Evolutionary conservation across 2,113 vertebrate genomes (phyloP).

Genomic region (Erythrocebus patas): DNA sequence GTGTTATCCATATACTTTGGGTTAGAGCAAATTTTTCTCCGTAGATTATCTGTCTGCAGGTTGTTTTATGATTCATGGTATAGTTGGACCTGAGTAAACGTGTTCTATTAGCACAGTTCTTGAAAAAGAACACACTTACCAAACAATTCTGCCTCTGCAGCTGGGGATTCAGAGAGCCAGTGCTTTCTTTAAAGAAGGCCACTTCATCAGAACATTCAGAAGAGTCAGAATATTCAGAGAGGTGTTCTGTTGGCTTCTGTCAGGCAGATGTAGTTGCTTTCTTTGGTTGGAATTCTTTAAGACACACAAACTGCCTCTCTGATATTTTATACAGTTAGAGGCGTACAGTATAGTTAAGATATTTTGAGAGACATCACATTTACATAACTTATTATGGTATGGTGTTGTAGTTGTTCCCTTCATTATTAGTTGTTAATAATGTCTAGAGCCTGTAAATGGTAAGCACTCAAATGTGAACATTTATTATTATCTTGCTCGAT

Average conservation of each 20-base stretch:
- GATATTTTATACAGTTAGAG: background rate
- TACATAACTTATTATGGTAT: background rate
- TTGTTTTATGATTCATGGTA: background rate
- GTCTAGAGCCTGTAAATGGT: background rate
- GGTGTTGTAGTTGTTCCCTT: background rate
- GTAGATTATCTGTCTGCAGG: background rate
- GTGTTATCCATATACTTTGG: background rate
- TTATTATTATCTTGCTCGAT: background rate
- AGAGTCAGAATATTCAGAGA: background rate
- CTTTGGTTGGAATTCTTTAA: background rate
- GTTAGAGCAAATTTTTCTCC: background rate
- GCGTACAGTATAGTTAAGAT: background rate
- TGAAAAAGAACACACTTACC: background rate
- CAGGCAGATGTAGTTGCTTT: background rate
- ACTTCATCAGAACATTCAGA: too few species aligned
- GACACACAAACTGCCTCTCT: background rate
- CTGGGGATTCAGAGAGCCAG: background rate
- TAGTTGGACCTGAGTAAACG: too few species aligned
- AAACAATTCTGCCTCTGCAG: background rate
- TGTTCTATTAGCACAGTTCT: background rate
- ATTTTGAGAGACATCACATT: background rate
- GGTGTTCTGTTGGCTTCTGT: background rate
- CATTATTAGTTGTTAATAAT: background rate
- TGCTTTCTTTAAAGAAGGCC: background rate
- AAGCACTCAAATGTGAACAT: background rate